Evolutionary conservation across 2,113 vertebrate species (phyloP).

Genomic region (Colaptes auratus): DNA sequence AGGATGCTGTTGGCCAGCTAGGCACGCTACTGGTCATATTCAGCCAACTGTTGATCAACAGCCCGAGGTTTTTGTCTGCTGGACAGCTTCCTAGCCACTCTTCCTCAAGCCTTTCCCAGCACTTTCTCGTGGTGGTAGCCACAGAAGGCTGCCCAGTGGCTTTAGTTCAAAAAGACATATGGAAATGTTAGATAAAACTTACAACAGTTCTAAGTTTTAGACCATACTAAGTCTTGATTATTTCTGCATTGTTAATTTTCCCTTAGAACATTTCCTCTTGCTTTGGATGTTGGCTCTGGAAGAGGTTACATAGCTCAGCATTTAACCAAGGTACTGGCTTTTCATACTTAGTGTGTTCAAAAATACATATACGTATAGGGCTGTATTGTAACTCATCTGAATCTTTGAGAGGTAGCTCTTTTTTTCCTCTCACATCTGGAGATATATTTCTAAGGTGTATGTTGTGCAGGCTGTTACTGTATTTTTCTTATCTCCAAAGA

Average conservation of each 20-base stretch:
- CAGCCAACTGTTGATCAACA: no score
- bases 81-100: no score
- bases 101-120: no score
- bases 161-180: fast-evolving
- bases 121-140: fast-evolving
- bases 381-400: fast-evolving
- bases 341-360: fast-evolving
- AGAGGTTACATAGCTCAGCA: slow-evolving; percentile 89
- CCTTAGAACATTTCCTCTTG: slow-evolving; percentile 88
- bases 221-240: not conserved
- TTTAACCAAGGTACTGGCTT: slow-evolving; percentile 83
- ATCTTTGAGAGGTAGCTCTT: not conserved
- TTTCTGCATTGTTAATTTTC: not conserved
- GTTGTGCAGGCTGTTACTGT: fast-evolving
- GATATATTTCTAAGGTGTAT: fast-evolving
- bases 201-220: no score
- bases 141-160: fast-evolving
- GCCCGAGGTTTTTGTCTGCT: no score
- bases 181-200: fast-evolving
- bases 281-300: slow-evolving; percentile 90
- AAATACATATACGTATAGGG: no score
- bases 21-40: no score
- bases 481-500: not conserved
- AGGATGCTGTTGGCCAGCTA: no score
- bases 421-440: not conserved